Evolutionary conservation across 2,113 vertebrate genomes (phyloP), one percentile per base, ranked within the genome.

Genomic region (Saguinus imperator): DNA sequence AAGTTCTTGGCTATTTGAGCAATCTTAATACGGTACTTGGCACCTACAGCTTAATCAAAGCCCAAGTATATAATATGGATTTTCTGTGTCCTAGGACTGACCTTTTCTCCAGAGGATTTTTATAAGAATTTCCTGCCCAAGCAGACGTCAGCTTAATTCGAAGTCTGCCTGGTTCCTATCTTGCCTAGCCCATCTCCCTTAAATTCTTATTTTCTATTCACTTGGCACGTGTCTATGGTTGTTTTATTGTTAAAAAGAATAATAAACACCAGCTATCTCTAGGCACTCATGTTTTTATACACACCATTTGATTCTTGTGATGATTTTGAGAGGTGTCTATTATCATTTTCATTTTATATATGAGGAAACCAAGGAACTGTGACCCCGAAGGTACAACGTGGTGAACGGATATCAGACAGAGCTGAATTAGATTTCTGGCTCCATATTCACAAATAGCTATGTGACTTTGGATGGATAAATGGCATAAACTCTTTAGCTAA

Each of bases 91-190:
- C 17, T 89, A 25, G 32, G 11, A 89, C 40, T 89, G 48, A 92
- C n/a, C 35, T 94, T 25, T 84, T 94, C 8, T 57, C 37, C 37
- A 76, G 35, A 73, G 40, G 10, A 86, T 72, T 89, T 77, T 83
- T 37, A 43, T 52, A 76, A 85, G 14, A 73, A 89, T 7, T 68
- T 90, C 23, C 48, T 83, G 68, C 45, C 72, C 87, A 95, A 89
- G 43, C 58, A 87, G 58, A 89, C 45, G 7, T 95, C 32, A 92
- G 35, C 6, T 95, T 89, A 92, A 96, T 88, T 94, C 88, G 89
- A 88, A 95, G 18, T 92, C 32, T 72, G 29, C 73, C n/a, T 92
- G 43, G 4, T 86, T 94, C 6, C 57, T 89, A 68, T 89, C 50
- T 96, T 72, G 37, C 87, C 52, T 66, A 86, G 76, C 20, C 21